Evolutionary conservation across 2,113 vertebrate species (phyloP).

Genomic region (Bufo gargarizans): DNA sequence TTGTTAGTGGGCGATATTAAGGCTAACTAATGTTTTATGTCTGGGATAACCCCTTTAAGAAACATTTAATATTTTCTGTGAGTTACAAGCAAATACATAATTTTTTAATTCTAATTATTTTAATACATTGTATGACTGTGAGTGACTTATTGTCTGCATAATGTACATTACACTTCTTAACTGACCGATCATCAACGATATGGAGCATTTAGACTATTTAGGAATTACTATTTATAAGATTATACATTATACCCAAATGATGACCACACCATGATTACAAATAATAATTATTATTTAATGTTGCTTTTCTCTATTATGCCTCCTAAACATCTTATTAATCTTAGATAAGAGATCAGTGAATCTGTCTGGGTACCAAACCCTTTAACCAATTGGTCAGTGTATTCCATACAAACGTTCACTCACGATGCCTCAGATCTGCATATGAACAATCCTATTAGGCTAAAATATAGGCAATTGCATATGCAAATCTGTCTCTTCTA

Average conservation of each 20-base stretch:
- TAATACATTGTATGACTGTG: background rate
- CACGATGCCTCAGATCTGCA: conserved; percentile 37
- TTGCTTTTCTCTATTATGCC: background rate
- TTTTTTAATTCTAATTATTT: background rate
- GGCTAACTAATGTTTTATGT: too few relatives aligned
- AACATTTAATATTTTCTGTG: background rate
- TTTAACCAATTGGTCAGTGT: conserved; percentile 43
- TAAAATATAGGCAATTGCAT: conserved; percentile 48
- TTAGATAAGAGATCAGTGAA: background rate
- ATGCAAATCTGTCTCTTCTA: conserved; percentile 56
- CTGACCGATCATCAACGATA: background rate
- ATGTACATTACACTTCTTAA: background rate
- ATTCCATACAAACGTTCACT: conserved; percentile 35
- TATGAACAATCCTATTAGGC: conserved; percentile 50
- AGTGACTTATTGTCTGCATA: background rate
- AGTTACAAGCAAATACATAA: background rate
- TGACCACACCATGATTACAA: background rate
- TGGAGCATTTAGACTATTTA: background rate
- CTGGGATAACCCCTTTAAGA: background rate
- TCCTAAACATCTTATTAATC: conserved; percentile 3
- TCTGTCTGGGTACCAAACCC: background rate
- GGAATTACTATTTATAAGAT: background rate
- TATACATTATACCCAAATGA: background rate
- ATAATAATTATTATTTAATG: conserved; percentile 2
- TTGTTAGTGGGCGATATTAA: too few relatives aligned